Evolutionary conservation across 2,888 invertebrate genomes (phyloP).

Genomic region (Drosophila prostipennis): DNA sequence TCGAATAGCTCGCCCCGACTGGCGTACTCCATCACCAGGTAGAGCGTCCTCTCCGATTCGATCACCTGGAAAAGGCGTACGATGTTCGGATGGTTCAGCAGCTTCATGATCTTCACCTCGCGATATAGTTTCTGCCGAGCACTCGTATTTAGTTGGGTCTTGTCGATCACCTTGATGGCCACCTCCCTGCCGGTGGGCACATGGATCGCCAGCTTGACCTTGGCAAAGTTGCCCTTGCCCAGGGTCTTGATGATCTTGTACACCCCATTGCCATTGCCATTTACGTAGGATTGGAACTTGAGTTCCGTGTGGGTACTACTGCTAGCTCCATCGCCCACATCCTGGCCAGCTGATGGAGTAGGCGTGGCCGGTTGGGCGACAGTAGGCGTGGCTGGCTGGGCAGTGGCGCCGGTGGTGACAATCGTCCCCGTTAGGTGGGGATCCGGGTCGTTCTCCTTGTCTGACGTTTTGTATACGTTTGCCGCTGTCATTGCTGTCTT

Average conservation of each 20-base stretch:
- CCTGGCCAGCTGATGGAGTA: constrained; percentile 26
- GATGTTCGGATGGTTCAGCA: constrained; percentile 99
- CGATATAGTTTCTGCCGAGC: constrained; percentile 98
- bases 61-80: constrained; percentile 99
- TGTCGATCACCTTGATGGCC: constrained; percentile 99
- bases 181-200: constrained; percentile 99
- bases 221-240: constrained; percentile 99
- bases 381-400: constrained; percentile 56
- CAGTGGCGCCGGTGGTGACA: constrained; percentile 39
- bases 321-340: constrained; percentile 51
- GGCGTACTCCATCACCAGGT: constrained; percentile 99
- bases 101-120: constrained; percentile 98
- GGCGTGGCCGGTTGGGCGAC: constrained; percentile 6
- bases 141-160: constrained; percentile 99
- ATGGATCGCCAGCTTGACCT: constrained; percentile 99
- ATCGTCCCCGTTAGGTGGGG: constrained; percentile 4
- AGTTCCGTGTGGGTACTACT: constrained; percentile 46
- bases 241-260: constrained; percentile 99
- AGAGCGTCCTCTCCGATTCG: constrained; percentile 99
- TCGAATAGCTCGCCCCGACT: constrained; percentile 99
- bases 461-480: constrained; percentile 54
- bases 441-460: constrained; percentile 62
- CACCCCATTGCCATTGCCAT: constrained; percentile 92
- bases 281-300: constrained; percentile 63
- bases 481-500: constrained; percentile 45